Evolutionary conservation across 2,888 invertebrate genomes (phyloP), one percentile per base, ranked within the genome.

Genomic region (Hylaea fasciaria): DNA sequence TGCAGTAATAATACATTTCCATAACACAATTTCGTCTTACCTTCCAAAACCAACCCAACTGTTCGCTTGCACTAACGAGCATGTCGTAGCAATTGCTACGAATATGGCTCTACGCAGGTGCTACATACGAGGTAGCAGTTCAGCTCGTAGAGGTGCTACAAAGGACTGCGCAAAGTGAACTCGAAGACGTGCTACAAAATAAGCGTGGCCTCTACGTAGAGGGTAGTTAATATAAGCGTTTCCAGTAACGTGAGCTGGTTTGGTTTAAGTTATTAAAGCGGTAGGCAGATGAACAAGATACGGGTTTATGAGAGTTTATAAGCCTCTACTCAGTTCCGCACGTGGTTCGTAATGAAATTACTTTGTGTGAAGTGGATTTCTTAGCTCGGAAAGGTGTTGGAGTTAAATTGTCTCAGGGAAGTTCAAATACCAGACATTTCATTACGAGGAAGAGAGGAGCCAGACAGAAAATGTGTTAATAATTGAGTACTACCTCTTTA

Each of bases 101-200:
- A 48, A 11, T 46, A 29, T 11, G n/a, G 37, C 5, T 2, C 47
- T 56, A 49, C 55, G 55, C 55, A 56, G 55, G 55, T 56, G 55
- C 43, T 48, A 35, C 55, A 29, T 9, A 56, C 16, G 22, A 22
- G 22, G 3, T 22, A 5, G 22, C 22, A 2, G 22, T 22, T 3
- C 3, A 22, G 22, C 22, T 22, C 22, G 22, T 22, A 22, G 22
- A 22, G 22, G 2, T 22, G 22, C 22, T 22, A 22, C 22, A 35
- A 10, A 32, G 14, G 5, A 39, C 46, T 53, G 46, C 53, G 37
- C 16, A 16, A 14, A 12, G 35, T 44, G 29, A 46, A 40, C 54
- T 54, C 54, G 29, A 47, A 54, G 29, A 47, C n/a, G 44, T 16
- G 44, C 37, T 44, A 52, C 44, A 29, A 29, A 13, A 17, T 47